Evolutionary conservation across 2,113 vertebrate species (phyloP).

Genomic region (Sorex araneus): DNA sequence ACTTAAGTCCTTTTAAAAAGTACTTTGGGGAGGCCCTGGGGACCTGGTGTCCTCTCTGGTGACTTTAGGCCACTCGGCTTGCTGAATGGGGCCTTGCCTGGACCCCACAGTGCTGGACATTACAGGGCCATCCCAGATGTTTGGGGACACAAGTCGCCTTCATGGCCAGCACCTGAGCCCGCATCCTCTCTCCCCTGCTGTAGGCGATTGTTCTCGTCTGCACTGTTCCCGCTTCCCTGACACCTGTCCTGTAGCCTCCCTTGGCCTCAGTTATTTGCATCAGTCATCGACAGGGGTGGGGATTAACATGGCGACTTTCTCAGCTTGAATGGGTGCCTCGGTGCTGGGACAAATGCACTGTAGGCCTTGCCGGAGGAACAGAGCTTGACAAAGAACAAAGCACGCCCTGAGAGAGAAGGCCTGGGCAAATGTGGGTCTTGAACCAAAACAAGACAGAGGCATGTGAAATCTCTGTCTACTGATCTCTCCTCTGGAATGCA

Average conservation of each 20-base stretch:
- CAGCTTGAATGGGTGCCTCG: neutral
- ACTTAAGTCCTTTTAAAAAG: neutral
- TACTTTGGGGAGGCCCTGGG: too few species aligned
- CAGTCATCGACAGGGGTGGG: neutral
- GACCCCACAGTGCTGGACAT: too few species aligned
- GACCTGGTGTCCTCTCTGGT: too few species aligned
- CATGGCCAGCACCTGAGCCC: too few species aligned
- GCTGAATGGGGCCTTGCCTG: too few species aligned
- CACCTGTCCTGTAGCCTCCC: neutral
- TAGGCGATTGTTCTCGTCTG: too few species aligned
- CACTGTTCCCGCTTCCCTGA: neutral
- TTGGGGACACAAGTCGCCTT: too few species aligned
- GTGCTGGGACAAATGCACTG: conserved; percentile 31
- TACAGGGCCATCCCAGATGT: too few species aligned
- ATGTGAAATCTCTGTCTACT: neutral
- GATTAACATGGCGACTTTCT: neutral
- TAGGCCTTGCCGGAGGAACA: neutral
- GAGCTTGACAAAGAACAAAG: conserved; percentile 1
- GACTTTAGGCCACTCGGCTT: too few species aligned
- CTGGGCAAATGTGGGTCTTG: neutral
- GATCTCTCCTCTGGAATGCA: neutral
- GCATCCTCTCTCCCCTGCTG: too few species aligned
- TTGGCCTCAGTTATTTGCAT: neutral
- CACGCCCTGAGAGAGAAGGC: conserved; percentile 12
- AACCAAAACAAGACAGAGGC: conserved; percentile 14